phyloP scores from a whole-genome alignment of 2,113 vertebrate genomes.

The Tetrao urogallus region DNA sequence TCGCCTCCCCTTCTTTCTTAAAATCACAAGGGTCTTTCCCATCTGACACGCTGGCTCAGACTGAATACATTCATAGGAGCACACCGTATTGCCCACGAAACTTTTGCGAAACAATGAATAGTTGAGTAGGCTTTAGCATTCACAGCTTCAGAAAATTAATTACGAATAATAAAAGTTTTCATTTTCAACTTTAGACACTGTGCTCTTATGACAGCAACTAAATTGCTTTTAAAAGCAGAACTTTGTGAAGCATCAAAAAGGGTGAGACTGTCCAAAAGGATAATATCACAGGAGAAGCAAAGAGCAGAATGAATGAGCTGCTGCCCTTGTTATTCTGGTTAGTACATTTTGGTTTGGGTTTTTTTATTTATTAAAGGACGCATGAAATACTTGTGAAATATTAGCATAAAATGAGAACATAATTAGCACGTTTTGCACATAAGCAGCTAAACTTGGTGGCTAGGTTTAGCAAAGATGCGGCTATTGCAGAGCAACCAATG shows the following conservation, averaged over 20 bases:
- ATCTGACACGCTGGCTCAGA: slow-evolving; percentile 11
- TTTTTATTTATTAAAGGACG: slow-evolving; percentile 79
- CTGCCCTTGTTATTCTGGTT: slow-evolving; percentile 76
- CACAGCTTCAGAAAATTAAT: neutral
- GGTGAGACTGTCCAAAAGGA: slow-evolving; percentile 60
- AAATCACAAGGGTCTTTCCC: slow-evolving; percentile 19
- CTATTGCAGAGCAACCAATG: slow-evolving; percentile 44
- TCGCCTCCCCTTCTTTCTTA: slow-evolving; percentile 11
- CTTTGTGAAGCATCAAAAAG: neutral
- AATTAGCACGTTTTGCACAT: slow-evolving; percentile 65
- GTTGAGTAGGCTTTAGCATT: neutral
- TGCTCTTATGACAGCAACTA: slow-evolving; percentile 73
- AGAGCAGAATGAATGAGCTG: slow-evolving; percentile 76
- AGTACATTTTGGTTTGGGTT: slow-evolving; percentile 68
- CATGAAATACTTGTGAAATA: slow-evolving; percentile 87
- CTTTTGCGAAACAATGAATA: neutral
- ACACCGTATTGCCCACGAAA: slow-evolving; percentile 24
- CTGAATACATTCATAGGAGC: slow-evolving; percentile 68
- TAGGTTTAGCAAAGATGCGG: slow-evolving; percentile 44
- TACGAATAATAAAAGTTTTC: neutral
- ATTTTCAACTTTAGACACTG: slow-evolving; percentile 48
- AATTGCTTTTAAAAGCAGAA: slow-evolving; percentile 20
- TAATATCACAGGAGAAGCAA: slow-evolving; percentile 77
- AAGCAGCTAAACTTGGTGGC: slow-evolving; percentile 64
- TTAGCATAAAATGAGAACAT: slow-evolving; percentile 76